Percentiles rank a stretch among this genome's conserved stretches.
These are phyloP conservation scores for Liopterus haemorrhoidalis DNA, from an alignment of 2,888 invertebrate species.

Conservation along the genomic window DNA sequence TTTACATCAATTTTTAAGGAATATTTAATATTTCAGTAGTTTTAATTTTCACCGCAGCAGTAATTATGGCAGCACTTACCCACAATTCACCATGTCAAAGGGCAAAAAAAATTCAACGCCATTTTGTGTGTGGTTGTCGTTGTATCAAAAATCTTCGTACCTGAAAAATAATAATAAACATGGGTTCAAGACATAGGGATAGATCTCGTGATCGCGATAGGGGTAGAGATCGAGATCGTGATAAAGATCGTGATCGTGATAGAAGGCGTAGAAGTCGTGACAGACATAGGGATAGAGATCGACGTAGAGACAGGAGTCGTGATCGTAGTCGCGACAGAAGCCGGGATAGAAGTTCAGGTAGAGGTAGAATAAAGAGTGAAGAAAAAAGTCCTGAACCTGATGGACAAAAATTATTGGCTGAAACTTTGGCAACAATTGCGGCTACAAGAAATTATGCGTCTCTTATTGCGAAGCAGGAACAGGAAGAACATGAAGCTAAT, in stretches of 20 bases:
- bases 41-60: no score
- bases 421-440: constrained; percentile 46
- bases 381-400: constrained; percentile 40
- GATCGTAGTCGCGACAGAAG: constrained; percentile 27
- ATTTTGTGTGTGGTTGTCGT: no score
- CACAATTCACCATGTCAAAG: no score
- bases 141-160: no score
- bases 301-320: constrained; percentile 25
- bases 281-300: constrained; percentile 23
- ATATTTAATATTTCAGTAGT: no score
- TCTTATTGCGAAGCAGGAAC: constrained; percentile 40
- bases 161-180: no score
- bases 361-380: constrained; percentile 38
- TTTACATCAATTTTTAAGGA: constrained; percentile 9
- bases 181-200: constrained; percentile 34
- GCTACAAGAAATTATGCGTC: constrained; percentile 52
- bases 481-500: constrained; percentile 38
- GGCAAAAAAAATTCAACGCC: no score
- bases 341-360: constrained; percentile 40
- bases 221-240: constrained; percentile 41
- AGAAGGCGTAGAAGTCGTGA: constrained; percentile 33
- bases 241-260: constrained; percentile 35
- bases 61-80: no score
- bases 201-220: constrained; percentile 41
- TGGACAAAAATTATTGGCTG: constrained; percentile 48